Evolutionary conservation across 2,888 invertebrate species (phyloP), one percentile per base, ranked within the genome.

Genomic region (Urechis unicinctus): DNA sequence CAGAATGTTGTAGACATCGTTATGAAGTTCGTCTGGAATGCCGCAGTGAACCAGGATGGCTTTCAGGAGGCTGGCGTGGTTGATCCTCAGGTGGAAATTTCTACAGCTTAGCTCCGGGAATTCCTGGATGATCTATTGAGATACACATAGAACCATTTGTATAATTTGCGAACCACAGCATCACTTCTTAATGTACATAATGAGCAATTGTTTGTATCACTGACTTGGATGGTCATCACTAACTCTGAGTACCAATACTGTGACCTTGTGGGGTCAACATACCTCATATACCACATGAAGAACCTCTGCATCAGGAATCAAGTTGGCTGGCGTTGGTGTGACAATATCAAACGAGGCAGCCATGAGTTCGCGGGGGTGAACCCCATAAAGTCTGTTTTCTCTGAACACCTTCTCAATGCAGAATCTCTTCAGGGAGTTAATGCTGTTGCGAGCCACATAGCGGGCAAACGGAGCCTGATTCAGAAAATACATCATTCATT

Each of bases 301-400:
- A 0, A 93, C 77, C 73, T 96, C 95, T 0, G 91, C 91, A 71
- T 95, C 94, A 0, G 88, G 83, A 78, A 91, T 24, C 22, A 54
- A 28, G 71, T 66, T 67, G 45, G 65, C 62, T 17, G 68, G 62
- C 26, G 82, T 84, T 1, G 90, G 85, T 3, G 88, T 87, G 30
- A 95, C 87, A 58, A 96, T 89, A 77, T 96, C 96, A 77, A 94
- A 94, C 1, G 91, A 90, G 77, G 92, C 92, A 77, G 94, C 93
- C 55, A 87, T 86, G 22, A 89, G 83, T 79, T 95, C 93, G 60
- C 87, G 83, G 0, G 96, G 96, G 78, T 93, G 91, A 67, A 88
- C 87, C 1, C 91, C 90, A 5, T 80, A 78, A 66, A 80, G 70
- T 65, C 86, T 86, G 55, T 66, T 68, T 72, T 91, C 88, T 56